Percentiles rank a stretch among this genome's conserved stretches.
These are phyloP conservation scores for Stenoptilia bipunctidactyla DNA, from an alignment of 2,888 invertebrate genomes.

Conservation along the genomic window DNA sequence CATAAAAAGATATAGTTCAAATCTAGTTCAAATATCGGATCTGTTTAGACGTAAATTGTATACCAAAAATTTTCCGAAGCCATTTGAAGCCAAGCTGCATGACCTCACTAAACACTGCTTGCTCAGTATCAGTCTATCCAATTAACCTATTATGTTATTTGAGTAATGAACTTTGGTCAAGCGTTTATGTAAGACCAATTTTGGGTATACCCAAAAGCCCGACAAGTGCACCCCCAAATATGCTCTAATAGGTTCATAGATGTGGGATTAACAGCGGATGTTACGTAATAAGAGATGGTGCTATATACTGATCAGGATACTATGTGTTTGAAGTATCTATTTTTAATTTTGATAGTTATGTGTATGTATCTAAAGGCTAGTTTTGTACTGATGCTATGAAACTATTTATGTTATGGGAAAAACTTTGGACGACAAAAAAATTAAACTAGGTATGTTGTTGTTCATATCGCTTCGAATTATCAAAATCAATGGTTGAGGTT, in stretches of 20 bases:
- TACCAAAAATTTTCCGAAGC: too few relatives aligned
- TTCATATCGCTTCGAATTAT: too few relatives aligned
- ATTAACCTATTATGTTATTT: slow-evolving; percentile 57
- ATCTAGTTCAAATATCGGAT: too few relatives aligned
- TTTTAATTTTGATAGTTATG: too few relatives aligned
- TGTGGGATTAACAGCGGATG: slow-evolving; percentile 55
- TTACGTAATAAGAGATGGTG: slow-evolving; percentile 40
- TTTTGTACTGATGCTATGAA: neutral
- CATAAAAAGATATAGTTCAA: too few relatives aligned
- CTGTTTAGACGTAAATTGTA: too few relatives aligned
- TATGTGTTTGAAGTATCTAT: slow-evolving; percentile 15
- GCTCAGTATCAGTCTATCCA: slow-evolving; percentile 26
- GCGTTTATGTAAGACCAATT: slow-evolving; percentile 48
- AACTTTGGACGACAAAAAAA: too few relatives aligned
- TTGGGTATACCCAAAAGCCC: slow-evolving; percentile 57
- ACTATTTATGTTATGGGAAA: too few relatives aligned
- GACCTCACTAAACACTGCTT: slow-evolving; percentile 9
- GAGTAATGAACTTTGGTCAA: slow-evolving; percentile 54
- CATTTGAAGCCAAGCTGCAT: slow-evolving; percentile 2
- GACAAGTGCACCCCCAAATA: slow-evolving; percentile 62
- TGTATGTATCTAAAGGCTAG: neutral
- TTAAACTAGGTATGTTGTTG: too few relatives aligned
- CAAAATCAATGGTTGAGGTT: too few relatives aligned
- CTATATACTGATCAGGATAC: slow-evolving; percentile 20
- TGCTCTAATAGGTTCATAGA: slow-evolving; percentile 48